Evolutionary conservation across 2,888 invertebrate genomes (phyloP).

Genomic region (Eristalinus aeneus): DNA sequence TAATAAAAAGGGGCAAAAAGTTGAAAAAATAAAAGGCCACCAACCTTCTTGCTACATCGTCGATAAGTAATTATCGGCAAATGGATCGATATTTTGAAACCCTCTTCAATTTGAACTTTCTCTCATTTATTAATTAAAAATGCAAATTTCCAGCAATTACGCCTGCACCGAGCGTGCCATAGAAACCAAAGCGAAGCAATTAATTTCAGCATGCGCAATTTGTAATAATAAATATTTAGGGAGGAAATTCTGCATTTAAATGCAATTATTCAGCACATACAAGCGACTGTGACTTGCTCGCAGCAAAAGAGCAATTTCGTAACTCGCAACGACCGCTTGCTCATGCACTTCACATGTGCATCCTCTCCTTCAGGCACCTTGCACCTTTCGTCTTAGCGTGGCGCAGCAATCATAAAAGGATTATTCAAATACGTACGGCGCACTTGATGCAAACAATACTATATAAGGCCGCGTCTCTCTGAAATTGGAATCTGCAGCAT

Average conservation of each 20-base stretch:
- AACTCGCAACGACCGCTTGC: background rate
- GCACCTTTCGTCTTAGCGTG: conserved; percentile 38
- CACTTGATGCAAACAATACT: conserved; percentile 60
- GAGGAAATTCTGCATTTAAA: conserved; percentile 42
- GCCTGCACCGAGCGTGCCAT: background rate
- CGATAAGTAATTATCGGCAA: background rate
- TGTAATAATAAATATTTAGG: conserved; percentile 45
- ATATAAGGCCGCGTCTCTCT: conserved; percentile 29
- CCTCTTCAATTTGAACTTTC: background rate
- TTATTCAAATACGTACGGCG: conserved; percentile 50
- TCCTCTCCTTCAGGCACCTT: conserved; percentile 35
- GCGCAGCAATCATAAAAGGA: conserved; percentile 45
- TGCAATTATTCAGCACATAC: conserved; percentile 40
- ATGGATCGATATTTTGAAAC: background rate
- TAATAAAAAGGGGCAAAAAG: background rate
- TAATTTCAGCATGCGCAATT: conserved; percentile 16
- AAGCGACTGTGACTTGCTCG: background rate
- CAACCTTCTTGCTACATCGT: background rate
- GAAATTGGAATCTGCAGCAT: conserved; percentile 34
- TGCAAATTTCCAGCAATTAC: conserved; percentile 1
- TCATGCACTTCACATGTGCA: background rate
- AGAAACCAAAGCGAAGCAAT: background rate
- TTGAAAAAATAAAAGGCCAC: background rate
- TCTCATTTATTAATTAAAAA: conserved; percentile 1
- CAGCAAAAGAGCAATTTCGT: conserved; percentile 28